Conservation (phyloP, 2,113 vertebrate genomes). For the Zootoca vivipara region DNA sequence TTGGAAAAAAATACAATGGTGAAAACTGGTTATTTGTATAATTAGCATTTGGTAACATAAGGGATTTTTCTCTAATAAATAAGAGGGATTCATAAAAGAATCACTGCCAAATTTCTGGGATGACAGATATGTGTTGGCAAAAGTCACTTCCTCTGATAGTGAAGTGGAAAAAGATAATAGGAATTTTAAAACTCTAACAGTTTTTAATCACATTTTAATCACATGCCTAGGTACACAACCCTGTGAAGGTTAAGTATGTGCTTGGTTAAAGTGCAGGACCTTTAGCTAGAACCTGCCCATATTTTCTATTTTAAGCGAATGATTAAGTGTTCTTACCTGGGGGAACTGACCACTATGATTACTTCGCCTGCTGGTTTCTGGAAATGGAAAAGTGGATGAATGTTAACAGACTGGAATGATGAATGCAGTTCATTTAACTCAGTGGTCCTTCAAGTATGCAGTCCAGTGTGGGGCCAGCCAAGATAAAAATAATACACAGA, state of each 20-base stretch:
- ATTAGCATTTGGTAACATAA: slow-evolving; percentile 1
- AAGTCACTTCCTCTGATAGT: not conserved
- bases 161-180: slow-evolving; percentile 22
- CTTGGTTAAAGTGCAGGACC: not conserved
- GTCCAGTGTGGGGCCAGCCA: no score
- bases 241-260: not conserved
- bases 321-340: not conserved
- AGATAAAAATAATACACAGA: no score
- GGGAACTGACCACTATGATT: not conserved
- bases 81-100: slow-evolving; percentile 5
- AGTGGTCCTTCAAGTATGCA: not conserved
- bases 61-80: not conserved
- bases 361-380: not conserved
- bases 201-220: slow-evolving; percentile 23
- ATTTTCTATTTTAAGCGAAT: not conserved
- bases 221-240: not conserved
- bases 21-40: not conserved
- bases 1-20: not conserved
- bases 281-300: not conserved
- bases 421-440: not conserved
- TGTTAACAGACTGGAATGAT: not conserved
- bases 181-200: slow-evolving; percentile 43
- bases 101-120: not conserved
- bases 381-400: not conserved
- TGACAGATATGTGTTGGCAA: slow-evolving; percentile 1